These are phyloP conservation scores for Ophiodon elongatus DNA, from an alignment of 2,113 vertebrate species.

Conservation along the genomic window DNA sequence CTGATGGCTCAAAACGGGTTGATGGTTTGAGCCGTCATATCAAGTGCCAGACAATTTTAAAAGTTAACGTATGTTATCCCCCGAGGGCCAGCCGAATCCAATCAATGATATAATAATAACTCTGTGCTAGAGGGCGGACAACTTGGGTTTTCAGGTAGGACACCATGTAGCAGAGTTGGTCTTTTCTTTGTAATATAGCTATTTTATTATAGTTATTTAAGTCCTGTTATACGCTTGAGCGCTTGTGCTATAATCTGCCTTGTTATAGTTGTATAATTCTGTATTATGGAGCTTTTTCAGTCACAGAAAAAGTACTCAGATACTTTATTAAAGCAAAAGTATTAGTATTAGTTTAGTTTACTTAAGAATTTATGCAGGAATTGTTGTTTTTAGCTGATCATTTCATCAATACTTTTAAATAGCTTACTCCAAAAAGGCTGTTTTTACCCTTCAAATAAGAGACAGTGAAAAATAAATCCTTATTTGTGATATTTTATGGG, in stretches of 20 bases:
- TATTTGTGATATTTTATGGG: neutral
- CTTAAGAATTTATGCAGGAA: too few species aligned
- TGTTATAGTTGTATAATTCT: neutral
- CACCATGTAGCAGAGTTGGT: neutral
- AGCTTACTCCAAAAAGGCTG: too few species aligned
- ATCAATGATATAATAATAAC: slow-evolving; percentile 8
- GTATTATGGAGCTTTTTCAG: neutral
- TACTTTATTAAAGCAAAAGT: neutral
- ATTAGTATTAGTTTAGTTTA: too few species aligned
- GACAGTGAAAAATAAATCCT: neutral
- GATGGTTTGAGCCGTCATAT: slow-evolving; percentile 40
- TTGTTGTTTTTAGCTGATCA: too few species aligned
- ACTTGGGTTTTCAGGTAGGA: slow-evolving; percentile 2
- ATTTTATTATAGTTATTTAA: neutral
- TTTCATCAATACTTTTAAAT: too few species aligned
- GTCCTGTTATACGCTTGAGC: neutral
- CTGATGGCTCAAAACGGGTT: slow-evolving; percentile 15
- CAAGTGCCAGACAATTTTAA: slow-evolving; percentile 36
- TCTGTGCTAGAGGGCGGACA: neutral
- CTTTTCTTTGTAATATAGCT: neutral
- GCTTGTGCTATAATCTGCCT: too few species aligned
- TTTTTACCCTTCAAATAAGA: neutral
- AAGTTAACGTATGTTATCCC: slow-evolving; percentile 37
- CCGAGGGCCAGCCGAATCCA: neutral
- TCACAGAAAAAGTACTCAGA: neutral